phyloP scores from a whole-genome alignment of 1,140 invertebrate genomes.

The Theocolax elegans region DNA sequence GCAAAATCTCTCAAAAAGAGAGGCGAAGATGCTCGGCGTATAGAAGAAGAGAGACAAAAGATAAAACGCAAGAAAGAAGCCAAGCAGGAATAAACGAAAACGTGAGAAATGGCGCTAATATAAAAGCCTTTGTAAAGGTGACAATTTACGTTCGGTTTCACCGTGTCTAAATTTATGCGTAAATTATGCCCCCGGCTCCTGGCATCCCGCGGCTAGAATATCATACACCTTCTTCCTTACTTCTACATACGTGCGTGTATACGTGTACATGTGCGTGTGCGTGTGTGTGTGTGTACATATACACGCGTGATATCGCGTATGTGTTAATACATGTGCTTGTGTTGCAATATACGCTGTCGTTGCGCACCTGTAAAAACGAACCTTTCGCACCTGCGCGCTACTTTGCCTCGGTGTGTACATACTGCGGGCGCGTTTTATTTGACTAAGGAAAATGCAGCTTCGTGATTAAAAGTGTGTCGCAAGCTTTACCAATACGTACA shows the following conservation, averaged over 20 bases:
- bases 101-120: conserved; percentile 33
- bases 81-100: background rate
- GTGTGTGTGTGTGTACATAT: background rate
- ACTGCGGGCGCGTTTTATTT: background rate
- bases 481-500: background rate
- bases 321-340: background rate
- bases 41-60: background rate
- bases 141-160: conserved; percentile 32
- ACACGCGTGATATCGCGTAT: background rate
- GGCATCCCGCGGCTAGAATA: conserved; percentile 27
- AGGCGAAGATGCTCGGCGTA: background rate
- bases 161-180: conserved; percentile 36
- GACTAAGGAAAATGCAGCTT: background rate
- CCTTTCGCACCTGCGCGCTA: conserved; percentile 31
- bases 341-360: background rate
- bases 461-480: background rate
- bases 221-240: background rate
- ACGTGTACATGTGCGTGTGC: background rate
- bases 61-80: too few relatives aligned
- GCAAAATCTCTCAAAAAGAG: conserved; percentile 20
- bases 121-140: conserved; percentile 33
- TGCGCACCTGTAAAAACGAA: conserved; percentile 38
- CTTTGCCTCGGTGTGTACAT: background rate
- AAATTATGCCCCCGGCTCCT: conserved; percentile 33
- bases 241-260: background rate